Evolutionary conservation across 2,888 invertebrate genomes (phyloP).

Genomic region (Lamellibrachia satsuma): DNA sequence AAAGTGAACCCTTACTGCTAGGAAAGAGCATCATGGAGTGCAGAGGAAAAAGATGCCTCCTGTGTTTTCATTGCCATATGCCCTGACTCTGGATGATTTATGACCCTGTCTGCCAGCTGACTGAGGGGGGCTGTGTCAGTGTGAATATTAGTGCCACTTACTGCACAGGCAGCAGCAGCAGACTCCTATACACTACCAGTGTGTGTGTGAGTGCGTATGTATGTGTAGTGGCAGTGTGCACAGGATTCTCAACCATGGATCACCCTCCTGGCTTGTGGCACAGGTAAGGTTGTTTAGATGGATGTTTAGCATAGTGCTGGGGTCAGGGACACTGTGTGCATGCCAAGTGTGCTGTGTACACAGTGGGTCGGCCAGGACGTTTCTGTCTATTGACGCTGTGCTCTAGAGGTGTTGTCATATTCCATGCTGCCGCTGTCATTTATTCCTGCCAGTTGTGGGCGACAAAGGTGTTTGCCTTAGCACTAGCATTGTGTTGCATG

Average conservation of each 20-base stretch:
- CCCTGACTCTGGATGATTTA: not conserved
- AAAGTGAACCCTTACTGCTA: not conserved
- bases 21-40: not conserved
- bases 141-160: not conserved
- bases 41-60: not conserved
- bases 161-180: not conserved
- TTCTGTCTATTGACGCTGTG: not conserved
- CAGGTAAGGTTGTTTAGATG: not conserved
- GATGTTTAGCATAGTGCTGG: not conserved
- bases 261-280: not conserved
- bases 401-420: not conserved
- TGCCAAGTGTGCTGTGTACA: not conserved
- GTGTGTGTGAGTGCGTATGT: too few species aligned
- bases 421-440: not conserved
- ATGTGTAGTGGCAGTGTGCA: not conserved
- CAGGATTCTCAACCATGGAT: not conserved
- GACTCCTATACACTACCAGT: too few species aligned
- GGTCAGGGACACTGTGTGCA: not conserved
- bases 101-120: not conserved
- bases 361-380: not conserved
- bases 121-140: not conserved
- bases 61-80: too few species aligned
- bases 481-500: not conserved
- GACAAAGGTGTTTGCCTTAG: not conserved
- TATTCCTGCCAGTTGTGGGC: not conserved